phyloP scores from a whole-genome alignment of 2,888 invertebrate genomes.

The Dryadula phaetusa region DNA sequence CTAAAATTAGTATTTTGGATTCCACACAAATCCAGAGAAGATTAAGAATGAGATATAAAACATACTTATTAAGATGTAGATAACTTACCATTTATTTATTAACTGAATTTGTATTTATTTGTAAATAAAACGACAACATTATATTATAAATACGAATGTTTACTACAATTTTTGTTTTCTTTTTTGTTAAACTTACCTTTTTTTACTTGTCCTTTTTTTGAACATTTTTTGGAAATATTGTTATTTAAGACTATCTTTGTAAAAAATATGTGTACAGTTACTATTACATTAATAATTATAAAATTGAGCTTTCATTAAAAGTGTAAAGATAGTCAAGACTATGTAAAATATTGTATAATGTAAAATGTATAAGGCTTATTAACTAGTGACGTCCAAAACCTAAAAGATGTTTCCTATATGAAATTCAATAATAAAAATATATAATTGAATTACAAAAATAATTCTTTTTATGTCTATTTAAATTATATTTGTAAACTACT shows the following conservation, averaged over 20 bases:
- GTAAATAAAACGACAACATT: conserved; percentile 84
- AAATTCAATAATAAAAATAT: conserved; percentile 25
- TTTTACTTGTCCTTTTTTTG: conserved; percentile 6
- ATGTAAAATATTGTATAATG: conserved; percentile 18
- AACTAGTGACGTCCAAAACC: conserved; percentile 27
- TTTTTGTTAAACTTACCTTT: conserved; percentile 44
- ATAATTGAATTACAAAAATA: conserved; percentile 23
- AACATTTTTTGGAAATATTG: conserved; percentile 11
- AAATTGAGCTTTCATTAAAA: conserved; percentile 22
- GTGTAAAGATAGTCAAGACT: conserved; percentile 25
- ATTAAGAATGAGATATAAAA: conserved; percentile 84
- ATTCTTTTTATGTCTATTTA: conserved; percentile 17
- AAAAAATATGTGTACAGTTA: conserved; percentile 18
- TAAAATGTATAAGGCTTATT: conserved; percentile 26
- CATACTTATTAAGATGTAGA: conserved; percentile 84
- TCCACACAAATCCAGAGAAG: conserved; percentile 78
- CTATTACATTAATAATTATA: conserved; percentile 18
- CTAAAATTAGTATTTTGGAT: conserved; percentile 84
- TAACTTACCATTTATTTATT: conserved; percentile 85
- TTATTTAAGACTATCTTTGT: conserved; percentile 26
- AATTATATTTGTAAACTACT: background rate
- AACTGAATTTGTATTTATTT: conserved; percentile 85
- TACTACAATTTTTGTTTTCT: conserved; percentile 82
- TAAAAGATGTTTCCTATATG: conserved; percentile 27
- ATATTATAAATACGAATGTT: conserved; percentile 85